Conservation (phyloP, 2,113 vertebrate species). For the Cariama cristata region DNA sequence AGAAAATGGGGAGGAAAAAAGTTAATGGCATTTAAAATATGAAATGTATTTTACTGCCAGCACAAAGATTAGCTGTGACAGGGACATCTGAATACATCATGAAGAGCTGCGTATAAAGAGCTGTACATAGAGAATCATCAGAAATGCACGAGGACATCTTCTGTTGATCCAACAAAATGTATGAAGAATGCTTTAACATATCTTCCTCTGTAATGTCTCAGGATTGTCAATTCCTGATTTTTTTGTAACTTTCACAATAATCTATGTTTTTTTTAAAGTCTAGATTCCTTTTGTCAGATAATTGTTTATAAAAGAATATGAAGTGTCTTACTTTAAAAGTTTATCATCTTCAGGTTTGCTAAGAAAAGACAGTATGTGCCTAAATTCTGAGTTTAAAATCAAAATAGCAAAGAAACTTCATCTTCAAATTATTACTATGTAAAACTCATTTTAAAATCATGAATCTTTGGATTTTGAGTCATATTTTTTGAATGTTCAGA, state of each 20-base stretch:
- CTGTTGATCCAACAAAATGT: conserved; percentile 4
- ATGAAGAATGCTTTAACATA: not conserved
- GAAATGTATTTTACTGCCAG: not conserved
- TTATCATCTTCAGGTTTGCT: not conserved
- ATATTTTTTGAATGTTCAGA: not conserved
- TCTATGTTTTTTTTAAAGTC: not conserved
- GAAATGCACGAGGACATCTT: not conserved
- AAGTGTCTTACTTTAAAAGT: not conserved
- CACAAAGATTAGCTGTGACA: conserved; percentile 14
- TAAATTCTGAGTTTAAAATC: not conserved
- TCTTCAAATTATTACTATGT: not conserved
- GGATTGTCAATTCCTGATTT: not conserved
- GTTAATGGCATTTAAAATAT: not conserved
- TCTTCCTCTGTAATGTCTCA: not conserved
- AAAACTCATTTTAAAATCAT: not conserved
- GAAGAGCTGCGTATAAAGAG: not conserved
- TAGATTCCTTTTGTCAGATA: not conserved
- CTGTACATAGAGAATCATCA: not conserved
- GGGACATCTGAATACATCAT: not conserved
- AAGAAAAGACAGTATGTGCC: not conserved
- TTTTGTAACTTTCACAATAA: not conserved
- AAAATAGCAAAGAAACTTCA: not conserved
- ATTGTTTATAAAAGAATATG: not conserved
- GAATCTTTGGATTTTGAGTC: not conserved
- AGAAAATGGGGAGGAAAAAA: not conserved